Percentiles rank a stretch among this genome's conserved stretches.
Conservation (phyloP, 2,113 vertebrate species). For the Neomonachus schauinslandi region DNA sequence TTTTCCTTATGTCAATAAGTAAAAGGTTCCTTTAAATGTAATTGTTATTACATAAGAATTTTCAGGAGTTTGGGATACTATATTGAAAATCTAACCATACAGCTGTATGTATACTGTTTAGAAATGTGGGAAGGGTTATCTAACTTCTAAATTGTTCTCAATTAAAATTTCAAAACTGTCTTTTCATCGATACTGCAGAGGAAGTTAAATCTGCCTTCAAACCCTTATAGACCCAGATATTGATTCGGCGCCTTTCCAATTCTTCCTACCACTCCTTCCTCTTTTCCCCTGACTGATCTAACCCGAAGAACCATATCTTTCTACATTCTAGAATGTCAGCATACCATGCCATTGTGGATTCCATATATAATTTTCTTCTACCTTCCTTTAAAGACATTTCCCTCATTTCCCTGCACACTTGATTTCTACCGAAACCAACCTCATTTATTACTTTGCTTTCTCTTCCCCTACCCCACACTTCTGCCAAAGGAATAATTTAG, state of each 20-base stretch:
- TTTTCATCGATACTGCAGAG: not conserved
- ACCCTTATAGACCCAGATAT: not conserved
- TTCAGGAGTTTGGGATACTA: not conserved
- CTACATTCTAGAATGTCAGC: not conserved
- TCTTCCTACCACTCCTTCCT: not conserved
- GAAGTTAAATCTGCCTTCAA: not conserved
- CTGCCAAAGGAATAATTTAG: not conserved
- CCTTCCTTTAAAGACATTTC: not conserved
- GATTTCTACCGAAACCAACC: not conserved
- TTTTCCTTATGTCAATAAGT: not conserved
- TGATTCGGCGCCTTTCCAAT: not conserved
- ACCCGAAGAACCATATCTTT: not conserved
- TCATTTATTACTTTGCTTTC: not conserved
- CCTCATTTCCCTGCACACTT: not conserved
- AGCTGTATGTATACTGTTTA: not conserved
- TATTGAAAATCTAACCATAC: not conserved
- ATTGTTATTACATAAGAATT: not conserved
- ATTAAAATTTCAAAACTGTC: not conserved
- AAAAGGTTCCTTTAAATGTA: not conserved
- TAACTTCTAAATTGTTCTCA: not conserved
- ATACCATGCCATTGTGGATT: not conserved
- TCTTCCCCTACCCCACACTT: not conserved
- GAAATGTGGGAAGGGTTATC: not conserved
- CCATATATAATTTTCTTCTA: not conserved
- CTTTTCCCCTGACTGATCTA: not conserved